Evolutionary conservation across 2,888 invertebrate genomes (phyloP), one percentile per base, ranked within the genome.

Genomic region (Agonopterix arenella): DNA sequence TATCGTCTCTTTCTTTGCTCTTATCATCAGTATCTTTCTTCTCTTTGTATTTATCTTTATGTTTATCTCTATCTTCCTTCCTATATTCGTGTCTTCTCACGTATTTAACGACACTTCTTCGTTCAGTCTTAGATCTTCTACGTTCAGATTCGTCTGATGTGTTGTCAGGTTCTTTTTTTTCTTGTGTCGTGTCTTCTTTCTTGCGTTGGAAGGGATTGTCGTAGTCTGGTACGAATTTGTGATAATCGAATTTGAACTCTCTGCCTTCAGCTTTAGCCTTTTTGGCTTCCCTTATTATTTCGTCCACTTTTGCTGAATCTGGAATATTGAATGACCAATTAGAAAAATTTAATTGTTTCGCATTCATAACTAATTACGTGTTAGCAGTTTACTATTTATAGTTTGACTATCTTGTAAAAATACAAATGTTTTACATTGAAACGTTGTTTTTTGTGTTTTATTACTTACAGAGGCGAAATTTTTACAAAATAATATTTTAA

Each of bases 121-220:
- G 61, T 0, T 62, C 59, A 11, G 11, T 36, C 9, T 53, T 42
- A 40, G 11, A 51, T 44, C 48, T 8, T 52, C 48, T 36, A 5
- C 36, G n/a, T 2, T 45, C 38, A 13, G 8, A 9, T 11, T 44
- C 36, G 36, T 58, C 54, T 46, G 51, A 63, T 28, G 28, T 28
- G 4, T 59, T 62, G 36, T 59, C 55, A 11, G 43, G 53, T 16
- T 72, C 71, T 45, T 69, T 70, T 28, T 59, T 61, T 10, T 56
- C 68, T 64, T 0, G 45, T 11, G 16, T 42, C 2, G 50, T 11
- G 8, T 69, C 70, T 1, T 77, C 75, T 59, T 67, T 79, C 53
- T 81, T 85, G 11, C 80, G 71, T 72, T 85, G 86, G 54, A 89
- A 89, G 0, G 89, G 89, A 52, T 89, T 89, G 47, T 84, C 84